phyloP scores from a whole-genome alignment of 2,113 vertebrate genomes.

The Lota lota region DNA sequence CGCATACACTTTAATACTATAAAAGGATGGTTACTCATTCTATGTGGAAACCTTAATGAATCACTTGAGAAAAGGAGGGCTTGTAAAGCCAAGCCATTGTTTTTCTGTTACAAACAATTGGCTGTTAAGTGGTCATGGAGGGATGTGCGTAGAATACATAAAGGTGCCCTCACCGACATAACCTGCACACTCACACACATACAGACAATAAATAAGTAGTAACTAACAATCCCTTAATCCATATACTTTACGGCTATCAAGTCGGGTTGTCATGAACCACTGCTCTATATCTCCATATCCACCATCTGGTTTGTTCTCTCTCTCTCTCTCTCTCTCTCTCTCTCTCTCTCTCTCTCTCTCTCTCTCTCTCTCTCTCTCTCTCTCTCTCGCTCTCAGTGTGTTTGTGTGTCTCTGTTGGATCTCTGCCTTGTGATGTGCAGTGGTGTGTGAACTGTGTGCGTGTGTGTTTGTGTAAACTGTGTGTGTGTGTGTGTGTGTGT shows the following conservation, averaged over 20 bases:
- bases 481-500: background rate
- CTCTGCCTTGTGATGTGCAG: slow-evolving; percentile 20
- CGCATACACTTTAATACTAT: no score
- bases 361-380: slow-evolving; percentile 15
- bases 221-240: slow-evolving; percentile 53
- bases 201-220: slow-evolving; percentile 3
- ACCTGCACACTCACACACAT: no score
- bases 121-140: slow-evolving; percentile 1
- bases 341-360: slow-evolving; percentile 10
- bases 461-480: background rate
- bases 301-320: slow-evolving; percentile 50
- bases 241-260: slow-evolving; percentile 35
- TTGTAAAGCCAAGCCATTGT: slow-evolving; percentile 3
- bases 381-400: slow-evolving; percentile 8
- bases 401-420: slow-evolving; percentile 3
- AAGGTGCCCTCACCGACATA: no score
- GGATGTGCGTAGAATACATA: no score
- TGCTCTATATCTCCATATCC: slow-evolving; percentile 29
- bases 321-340: slow-evolving; percentile 5
- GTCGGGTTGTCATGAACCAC: slow-evolving; percentile 36
- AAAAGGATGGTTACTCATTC: no score
- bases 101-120: slow-evolving; percentile 35
- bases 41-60: background rate
- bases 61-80: slow-evolving; percentile 2
- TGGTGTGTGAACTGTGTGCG: background rate